Evolutionary conservation across 2,113 vertebrate species (phyloP).

Genomic region (Cinclus cinclus): DNA sequence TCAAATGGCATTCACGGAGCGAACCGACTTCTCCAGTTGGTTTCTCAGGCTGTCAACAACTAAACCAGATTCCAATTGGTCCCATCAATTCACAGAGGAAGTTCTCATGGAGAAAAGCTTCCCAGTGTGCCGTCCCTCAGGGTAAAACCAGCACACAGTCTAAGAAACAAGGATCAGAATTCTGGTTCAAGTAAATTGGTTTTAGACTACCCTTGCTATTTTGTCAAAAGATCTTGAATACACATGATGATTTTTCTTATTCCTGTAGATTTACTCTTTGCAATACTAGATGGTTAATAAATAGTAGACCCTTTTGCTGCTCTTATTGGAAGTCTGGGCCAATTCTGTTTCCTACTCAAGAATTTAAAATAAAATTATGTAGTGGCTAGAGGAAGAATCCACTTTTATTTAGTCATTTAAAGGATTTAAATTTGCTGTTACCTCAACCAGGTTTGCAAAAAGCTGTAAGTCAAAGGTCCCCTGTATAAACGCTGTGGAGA

Average conservation of each 20-base stretch:
- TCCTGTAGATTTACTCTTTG: not conserved
- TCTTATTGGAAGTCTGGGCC: not conserved
- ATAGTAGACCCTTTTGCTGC: fast-evolving
- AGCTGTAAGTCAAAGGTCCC: fast-evolving
- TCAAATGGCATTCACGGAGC: too few relatives aligned
- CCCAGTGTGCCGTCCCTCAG: too few relatives aligned
- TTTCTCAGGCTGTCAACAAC: too few relatives aligned
- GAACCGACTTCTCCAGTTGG: too few relatives aligned
- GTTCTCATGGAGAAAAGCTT: too few relatives aligned
- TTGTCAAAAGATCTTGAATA: not conserved
- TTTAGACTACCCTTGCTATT: not conserved
- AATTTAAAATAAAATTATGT: not conserved
- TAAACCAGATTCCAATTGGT: too few relatives aligned
- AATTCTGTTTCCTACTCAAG: not conserved
- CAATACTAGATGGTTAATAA: not conserved
- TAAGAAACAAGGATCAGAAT: not conserved
- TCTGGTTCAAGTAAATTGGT: not conserved
- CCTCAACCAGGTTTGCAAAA: not conserved
- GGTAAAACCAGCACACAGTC: not conserved
- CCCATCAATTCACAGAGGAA: too few relatives aligned
- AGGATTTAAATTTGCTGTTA: not conserved
- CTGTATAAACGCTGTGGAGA: not conserved
- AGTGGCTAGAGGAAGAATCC: not conserved
- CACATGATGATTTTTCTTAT: not conserved
- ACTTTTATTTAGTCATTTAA: not conserved